Evolutionary conservation across 2,888 invertebrate genomes (phyloP).

Genomic region (Drosophila tripunctata): DNA sequence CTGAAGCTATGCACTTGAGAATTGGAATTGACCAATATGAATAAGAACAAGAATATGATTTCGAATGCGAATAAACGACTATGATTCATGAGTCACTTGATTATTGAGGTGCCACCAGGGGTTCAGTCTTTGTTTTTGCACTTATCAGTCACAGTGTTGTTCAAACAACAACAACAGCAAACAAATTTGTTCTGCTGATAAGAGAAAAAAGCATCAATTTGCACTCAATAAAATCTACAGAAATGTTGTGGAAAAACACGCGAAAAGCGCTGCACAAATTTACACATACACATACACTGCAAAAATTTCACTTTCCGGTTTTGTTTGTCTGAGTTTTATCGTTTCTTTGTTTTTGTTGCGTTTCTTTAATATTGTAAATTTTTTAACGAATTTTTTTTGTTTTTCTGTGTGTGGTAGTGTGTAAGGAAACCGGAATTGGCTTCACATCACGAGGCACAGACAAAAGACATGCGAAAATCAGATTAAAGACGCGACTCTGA

Average conservation of each 20-base stretch:
- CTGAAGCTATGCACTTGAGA: constrained; percentile 6
- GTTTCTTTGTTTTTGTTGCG: constrained; percentile 23
- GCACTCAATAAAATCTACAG: constrained; percentile 13
- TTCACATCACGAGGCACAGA: constrained; percentile 43
- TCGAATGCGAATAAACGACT: too few relatives aligned
- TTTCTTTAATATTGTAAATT: constrained; percentile 10
- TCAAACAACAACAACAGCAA: constrained; percentile 31
- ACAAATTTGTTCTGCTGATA: constrained; percentile 35
- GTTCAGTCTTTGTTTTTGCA: constrained; percentile 1
- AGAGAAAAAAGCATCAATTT: constrained; percentile 31
- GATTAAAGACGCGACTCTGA: constrained; percentile 23
- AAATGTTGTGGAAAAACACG: background rate
- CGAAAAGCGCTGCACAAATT: background rate
- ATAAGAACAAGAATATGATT: constrained; percentile 1
- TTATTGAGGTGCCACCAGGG: background rate
- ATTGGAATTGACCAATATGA: constrained; percentile 13
- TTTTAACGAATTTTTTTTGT: constrained; percentile 24
- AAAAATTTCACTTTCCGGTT: constrained; percentile 53
- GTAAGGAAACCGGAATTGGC: constrained; percentile 67
- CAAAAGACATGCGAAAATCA: constrained; percentile 52
- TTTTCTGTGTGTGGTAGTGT: constrained; percentile 19
- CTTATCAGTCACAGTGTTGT: constrained; percentile 32
- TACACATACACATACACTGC: background rate
- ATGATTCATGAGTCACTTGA: constrained; percentile 28
- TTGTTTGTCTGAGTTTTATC: constrained; percentile 1